These are phyloP conservation scores for Hyperopisus bebe DNA, from an alignment of 2,113 vertebrate genomes.

Conservation along the genomic window DNA sequence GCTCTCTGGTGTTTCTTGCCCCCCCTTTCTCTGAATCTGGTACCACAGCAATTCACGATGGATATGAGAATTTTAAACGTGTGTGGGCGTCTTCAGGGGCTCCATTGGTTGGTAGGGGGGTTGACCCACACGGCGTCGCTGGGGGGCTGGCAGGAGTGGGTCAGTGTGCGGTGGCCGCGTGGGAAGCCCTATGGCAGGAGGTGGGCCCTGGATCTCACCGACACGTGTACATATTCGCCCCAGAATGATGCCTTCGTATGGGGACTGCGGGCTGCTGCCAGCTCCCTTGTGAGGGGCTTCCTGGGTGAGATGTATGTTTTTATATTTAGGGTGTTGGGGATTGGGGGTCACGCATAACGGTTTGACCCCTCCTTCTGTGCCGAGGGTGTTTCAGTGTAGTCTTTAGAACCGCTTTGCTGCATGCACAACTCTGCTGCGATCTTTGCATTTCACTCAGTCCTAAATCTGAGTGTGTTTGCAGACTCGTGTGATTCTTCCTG, in stretches of 20 bases:
- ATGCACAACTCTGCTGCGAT: neutral
- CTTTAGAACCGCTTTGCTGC: neutral
- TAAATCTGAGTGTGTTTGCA: neutral
- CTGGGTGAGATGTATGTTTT: neutral
- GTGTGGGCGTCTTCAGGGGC: neutral
- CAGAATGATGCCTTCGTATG: neutral
- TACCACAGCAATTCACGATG: neutral
- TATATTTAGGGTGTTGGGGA: neutral
- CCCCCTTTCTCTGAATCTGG: neutral
- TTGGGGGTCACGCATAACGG: neutral
- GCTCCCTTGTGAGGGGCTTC: neutral
- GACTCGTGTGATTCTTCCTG: neutral
- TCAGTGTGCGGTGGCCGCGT: neutral
- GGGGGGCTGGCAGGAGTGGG: neutral
- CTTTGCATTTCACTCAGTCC: neutral
- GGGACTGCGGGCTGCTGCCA: neutral
- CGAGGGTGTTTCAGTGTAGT: neutral
- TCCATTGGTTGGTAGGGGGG: neutral
- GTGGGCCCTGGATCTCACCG: neutral
- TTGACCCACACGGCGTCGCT: neutral
- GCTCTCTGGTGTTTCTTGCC: neutral
- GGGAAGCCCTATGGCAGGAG: neutral
- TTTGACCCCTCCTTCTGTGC: neutral
- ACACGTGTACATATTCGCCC: neutral
- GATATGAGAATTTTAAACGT: neutral